These are phyloP conservation scores for Tachysurus vachellii DNA, from an alignment of 2,113 vertebrate species.

Conservation along the genomic window DNA sequence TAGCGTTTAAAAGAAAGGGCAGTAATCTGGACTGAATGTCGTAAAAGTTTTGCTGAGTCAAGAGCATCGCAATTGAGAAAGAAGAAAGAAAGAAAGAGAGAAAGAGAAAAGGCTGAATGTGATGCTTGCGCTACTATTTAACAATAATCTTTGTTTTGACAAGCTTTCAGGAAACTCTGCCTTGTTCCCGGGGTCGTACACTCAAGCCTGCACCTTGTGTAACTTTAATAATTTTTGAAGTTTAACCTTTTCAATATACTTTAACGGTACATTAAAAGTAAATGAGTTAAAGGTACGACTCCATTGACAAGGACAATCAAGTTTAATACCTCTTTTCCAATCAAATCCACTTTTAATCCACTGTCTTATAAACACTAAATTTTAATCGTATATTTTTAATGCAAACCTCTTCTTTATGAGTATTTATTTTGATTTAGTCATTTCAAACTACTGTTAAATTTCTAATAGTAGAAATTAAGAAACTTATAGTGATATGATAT, in stretches of 20 bases:
- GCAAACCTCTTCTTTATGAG: background rate
- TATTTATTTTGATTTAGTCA: background rate
- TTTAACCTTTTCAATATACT: background rate
- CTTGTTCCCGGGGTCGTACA: too few species aligned
- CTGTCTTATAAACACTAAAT: background rate
- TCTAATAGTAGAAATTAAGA: background rate
- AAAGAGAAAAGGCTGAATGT: background rate
- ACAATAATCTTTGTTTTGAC: background rate
- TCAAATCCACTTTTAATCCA: background rate
- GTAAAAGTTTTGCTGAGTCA: background rate
- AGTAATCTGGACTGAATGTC: background rate
- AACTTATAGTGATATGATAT: background rate
- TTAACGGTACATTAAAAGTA: background rate
- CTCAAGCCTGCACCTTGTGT: too few species aligned
- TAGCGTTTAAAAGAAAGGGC: background rate
- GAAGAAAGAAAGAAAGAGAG: background rate
- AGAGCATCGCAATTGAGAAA: background rate
- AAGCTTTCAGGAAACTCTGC: background rate
- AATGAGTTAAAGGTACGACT: background rate
- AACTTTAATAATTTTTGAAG: background rate
- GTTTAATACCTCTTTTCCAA: background rate
- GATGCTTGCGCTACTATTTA: background rate
- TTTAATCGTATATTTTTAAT: background rate
- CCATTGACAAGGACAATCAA: background rate
- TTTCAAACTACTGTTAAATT: background rate